Evolutionary conservation across 2,888 invertebrate genomes (phyloP).

Genomic region (Epiperipatus broadwayi): DNA sequence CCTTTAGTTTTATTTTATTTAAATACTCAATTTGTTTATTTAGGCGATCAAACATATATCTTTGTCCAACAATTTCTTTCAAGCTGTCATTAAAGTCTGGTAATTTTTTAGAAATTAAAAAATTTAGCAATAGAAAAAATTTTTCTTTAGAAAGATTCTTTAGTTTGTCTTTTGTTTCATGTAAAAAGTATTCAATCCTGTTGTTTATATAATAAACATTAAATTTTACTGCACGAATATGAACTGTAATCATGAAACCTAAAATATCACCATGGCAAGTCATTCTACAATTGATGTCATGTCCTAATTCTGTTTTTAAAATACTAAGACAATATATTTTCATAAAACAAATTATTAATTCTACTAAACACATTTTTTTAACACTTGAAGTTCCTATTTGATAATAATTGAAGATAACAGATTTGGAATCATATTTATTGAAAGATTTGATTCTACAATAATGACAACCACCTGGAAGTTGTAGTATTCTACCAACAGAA

Average conservation of each 20-base stretch:
- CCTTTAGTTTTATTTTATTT: too few relatives aligned
- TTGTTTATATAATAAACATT: conserved; percentile 25
- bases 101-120: too few relatives aligned
- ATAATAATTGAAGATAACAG: conserved; percentile 65
- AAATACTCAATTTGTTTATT: too few relatives aligned
- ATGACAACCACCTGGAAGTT: conserved; percentile 46
- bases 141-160: conserved; percentile 20
- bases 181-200: conserved; percentile 26
- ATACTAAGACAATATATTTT: conserved; percentile 14
- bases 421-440: conserved; percentile 53
- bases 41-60: too few relatives aligned
- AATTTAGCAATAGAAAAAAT: conserved; percentile 22
- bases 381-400: conserved; percentile 47
- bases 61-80: too few relatives aligned
- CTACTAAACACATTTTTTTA: conserved; percentile 40
- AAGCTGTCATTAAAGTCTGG: too few relatives aligned
- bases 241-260: conserved; percentile 56
- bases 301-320: too few relatives aligned
- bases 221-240: conserved; percentile 41
- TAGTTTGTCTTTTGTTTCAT: conserved; percentile 23
- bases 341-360: conserved; percentile 37
- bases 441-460: conserved; percentile 41
- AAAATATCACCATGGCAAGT: conserved; percentile 51
- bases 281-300: neutral
- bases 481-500: conserved; percentile 33